Conservation (phyloP, 2,797 vertebrate genomes). For the Danio choprae region DNA sequence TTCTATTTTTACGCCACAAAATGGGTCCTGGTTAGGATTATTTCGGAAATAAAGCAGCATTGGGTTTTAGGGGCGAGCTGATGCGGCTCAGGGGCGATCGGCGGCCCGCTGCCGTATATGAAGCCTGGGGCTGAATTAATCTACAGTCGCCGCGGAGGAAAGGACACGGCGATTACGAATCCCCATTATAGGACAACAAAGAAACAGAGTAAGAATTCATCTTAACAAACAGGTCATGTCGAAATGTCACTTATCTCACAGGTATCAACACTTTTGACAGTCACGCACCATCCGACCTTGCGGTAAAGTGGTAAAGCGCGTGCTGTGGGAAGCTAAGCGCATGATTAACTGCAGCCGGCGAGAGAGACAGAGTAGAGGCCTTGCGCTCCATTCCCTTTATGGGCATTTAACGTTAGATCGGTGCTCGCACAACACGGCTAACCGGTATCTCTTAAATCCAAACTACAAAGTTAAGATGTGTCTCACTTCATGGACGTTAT, state of each 20-base stretch:
- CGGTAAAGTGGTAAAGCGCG: background rate
- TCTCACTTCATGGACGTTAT: background rate
- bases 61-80: constrained; percentile 54
- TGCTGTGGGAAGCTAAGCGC: background rate
- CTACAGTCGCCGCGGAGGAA: constrained; percentile 56
- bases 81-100: constrained; percentile 58
- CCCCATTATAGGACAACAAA: background rate
- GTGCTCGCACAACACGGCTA: background rate
- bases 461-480: background rate
- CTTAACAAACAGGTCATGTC: background rate
- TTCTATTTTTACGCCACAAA: constrained; percentile 40
- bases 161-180: background rate
- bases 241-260: background rate
- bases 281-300: constrained; percentile 17
- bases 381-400: background rate
- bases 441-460: background rate
- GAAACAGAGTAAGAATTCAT: constrained; percentile 22
- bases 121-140: constrained; percentile 63
- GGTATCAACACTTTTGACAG: background rate
- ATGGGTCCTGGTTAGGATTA: constrained; percentile 77
- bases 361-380: background rate
- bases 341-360: background rate
- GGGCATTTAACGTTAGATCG: background rate
- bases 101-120: constrained; percentile 70
- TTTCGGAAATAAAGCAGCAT: constrained; percentile 70